Percentiles rank a stretch among this genome's conserved stretches.
phyloP scores from a whole-genome alignment of 2,113 vertebrate species.

The Apaloderma vittatum region DNA sequence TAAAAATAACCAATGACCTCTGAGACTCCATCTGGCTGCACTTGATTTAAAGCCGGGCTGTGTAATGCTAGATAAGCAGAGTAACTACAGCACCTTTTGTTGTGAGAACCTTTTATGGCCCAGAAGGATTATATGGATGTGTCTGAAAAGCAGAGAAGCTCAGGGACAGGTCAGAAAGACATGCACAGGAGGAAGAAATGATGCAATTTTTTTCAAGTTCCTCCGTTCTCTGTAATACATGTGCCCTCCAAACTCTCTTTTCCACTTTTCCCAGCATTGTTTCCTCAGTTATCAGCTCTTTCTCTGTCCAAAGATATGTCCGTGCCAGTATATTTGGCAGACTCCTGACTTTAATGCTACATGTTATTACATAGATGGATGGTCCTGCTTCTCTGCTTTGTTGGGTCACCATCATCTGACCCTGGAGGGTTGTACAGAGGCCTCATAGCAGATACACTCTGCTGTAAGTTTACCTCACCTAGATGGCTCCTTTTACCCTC shows the following conservation, averaged over 20 bases:
- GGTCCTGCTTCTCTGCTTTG: not conserved
- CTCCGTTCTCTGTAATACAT: not conserved
- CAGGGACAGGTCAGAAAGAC: not conserved
- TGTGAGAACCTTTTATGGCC: not conserved
- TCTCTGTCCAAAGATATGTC: not conserved
- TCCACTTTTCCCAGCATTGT: not conserved
- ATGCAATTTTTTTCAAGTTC: not conserved
- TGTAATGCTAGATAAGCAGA: constrained; percentile 10
- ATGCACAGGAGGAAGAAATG: not conserved
- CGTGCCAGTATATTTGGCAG: not conserved
- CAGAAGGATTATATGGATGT: not conserved
- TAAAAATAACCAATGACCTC: constrained; percentile 72
- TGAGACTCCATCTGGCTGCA: constrained; percentile 56
- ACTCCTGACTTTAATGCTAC: not conserved
- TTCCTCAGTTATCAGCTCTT: not conserved
- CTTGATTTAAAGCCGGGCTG: constrained; percentile 22
- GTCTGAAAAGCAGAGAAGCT: not conserved
- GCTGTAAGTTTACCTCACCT: not conserved
- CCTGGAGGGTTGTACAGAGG: not conserved
- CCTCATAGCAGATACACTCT: not conserved
- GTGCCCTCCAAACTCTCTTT: not conserved
- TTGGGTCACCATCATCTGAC: not conserved
- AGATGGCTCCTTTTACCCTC: not conserved
- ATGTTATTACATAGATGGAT: not conserved
- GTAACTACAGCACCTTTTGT: not conserved